Evolutionary conservation across 2,797 vertebrate genomes (phyloP).

Genomic region (Scolopax bukidnonensis): DNA sequence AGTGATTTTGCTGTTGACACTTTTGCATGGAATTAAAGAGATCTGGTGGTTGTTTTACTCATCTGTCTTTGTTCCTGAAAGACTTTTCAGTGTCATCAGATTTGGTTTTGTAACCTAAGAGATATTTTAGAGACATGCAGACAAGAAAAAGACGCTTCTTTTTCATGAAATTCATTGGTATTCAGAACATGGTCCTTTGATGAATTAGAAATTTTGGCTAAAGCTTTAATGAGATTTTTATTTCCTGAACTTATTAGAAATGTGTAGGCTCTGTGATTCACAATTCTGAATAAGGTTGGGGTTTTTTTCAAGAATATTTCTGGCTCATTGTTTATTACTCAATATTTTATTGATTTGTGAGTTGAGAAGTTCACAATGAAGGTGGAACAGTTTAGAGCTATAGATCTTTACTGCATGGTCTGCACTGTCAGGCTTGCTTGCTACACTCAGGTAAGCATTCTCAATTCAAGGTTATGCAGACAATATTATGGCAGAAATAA

Average conservation of each 20-base stretch:
- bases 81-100: slow-evolving; percentile 68
- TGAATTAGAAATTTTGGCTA: slow-evolving; percentile 68
- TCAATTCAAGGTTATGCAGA: neutral
- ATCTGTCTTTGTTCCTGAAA: slow-evolving; percentile 69
- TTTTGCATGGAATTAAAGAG: slow-evolving; percentile 72
- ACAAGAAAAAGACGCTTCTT: neutral
- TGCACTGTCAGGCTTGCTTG: neutral
- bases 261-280: neutral
- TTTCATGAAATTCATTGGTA: slow-evolving; percentile 59
- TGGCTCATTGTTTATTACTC: neutral
- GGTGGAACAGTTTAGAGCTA: neutral
- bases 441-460: neutral
- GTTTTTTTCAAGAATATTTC: neutral
- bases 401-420: neutral
- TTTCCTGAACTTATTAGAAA: slow-evolving; percentile 44
- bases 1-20: slow-evolving; percentile 71
- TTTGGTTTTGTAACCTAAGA: slow-evolving; percentile 62
- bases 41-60: slow-evolving; percentile 55
- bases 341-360: neutral
- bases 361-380: slow-evolving; percentile 1
- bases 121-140: slow-evolving; percentile 56
- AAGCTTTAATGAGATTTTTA: slow-evolving; percentile 62
- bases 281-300: neutral
- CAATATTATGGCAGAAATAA: neutral
- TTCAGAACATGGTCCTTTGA: slow-evolving; percentile 52